Conservation (phyloP, 1,140 invertebrate species). For the Nasonia giraulti region DNA sequence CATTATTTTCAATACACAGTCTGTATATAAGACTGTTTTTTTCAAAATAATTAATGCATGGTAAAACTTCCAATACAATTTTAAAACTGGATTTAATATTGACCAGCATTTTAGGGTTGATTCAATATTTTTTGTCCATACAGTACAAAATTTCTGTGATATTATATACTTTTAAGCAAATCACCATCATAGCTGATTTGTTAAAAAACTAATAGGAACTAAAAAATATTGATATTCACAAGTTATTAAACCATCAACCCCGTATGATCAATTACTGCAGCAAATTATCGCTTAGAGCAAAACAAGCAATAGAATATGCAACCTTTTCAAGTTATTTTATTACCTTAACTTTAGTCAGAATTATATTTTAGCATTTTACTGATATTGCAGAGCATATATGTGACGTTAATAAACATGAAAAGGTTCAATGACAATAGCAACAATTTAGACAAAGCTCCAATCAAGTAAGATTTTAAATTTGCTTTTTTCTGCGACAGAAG, state of each 20-base stretch:
- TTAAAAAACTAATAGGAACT: neutral
- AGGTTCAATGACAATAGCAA: neutral
- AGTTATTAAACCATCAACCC: neutral
- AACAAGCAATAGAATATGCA: slow-evolving; percentile 23
- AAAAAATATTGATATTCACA: slow-evolving; percentile 1
- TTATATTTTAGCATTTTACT: neutral
- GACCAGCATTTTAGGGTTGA: neutral
- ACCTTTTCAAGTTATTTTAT: neutral
- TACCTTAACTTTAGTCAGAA: neutral
- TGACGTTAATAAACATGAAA: neutral
- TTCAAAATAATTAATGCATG: neutral
- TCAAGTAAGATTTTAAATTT: slow-evolving; percentile 6
- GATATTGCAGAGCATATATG: neutral
- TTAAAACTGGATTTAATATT: slow-evolving; percentile 14
- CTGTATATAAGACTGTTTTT: neutral
- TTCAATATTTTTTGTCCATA: neutral
- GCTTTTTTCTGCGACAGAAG: slow-evolving; percentile 17
- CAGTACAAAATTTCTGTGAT: neutral
- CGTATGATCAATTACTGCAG: slow-evolving; percentile 12
- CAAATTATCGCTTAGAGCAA: slow-evolving; percentile 40
- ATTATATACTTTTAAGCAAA: neutral
- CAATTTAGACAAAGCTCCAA: slow-evolving; percentile 24
- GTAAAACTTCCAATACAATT: neutral
- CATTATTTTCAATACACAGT: neutral
- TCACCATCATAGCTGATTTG: neutral